Conservation (phyloP, 2,797 vertebrate species). For the Spinus pinus region DNA sequence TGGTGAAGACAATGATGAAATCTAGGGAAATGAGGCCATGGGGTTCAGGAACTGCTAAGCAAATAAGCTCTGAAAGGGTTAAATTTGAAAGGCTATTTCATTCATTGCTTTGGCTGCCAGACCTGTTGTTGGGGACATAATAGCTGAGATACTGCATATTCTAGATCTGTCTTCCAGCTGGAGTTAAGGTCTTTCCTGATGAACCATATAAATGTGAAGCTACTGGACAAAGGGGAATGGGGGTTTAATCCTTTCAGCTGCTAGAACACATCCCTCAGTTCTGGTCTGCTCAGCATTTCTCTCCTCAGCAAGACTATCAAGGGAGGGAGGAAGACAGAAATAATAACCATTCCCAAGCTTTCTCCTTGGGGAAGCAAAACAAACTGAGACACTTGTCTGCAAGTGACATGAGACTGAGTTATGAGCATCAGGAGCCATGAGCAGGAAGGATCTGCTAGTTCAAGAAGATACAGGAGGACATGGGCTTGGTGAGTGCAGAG, state of each 20-base stretch:
- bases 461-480: not conserved
- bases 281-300: not conserved
- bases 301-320: not conserved
- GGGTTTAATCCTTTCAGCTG: not conserved
- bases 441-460: not conserved
- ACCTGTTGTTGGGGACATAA: not conserved
- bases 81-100: not conserved
- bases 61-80: not conserved
- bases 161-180: not conserved
- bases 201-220: not conserved
- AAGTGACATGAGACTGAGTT: not conserved
- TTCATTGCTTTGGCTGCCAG: not conserved
- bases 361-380: not conserved
- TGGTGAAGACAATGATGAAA: not conserved
- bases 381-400: not conserved
- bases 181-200: not conserved
- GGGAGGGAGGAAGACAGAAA: not conserved
- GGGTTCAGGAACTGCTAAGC: not conserved
- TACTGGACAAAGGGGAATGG: not conserved
- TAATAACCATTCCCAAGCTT: not conserved
- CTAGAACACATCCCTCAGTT: not conserved
- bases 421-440: not conserved
- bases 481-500: not conserved
- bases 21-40: not conserved
- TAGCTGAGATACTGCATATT: not conserved